Base-by-base conservation (phyloP, 2,797 vertebrate species). In the Gymnocypris eckloni region DNA sequence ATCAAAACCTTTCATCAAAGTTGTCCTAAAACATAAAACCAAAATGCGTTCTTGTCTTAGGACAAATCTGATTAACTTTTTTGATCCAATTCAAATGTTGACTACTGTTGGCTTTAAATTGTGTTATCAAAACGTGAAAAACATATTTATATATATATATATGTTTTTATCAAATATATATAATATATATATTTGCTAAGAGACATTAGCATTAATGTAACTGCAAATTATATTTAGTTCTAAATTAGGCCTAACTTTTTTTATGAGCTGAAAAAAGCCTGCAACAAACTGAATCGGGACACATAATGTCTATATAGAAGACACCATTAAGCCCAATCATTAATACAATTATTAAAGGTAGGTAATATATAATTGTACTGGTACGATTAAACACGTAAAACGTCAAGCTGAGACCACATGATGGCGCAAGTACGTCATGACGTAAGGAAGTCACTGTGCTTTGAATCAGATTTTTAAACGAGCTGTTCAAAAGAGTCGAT, bases 401-500 rank as follows among this genome's bases (percentile, higher is more conserved):
- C 6, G n/a, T 10, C 54, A n/a, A 11, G 12, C 41, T 18, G 45
- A 3, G 64, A 1, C 11, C 18, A 37, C 79, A 45, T 52, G 28
- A 52, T 33, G 15, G 13, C 25, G 22, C n/a, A 52, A 69, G 9
- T 69, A 81, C 79, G 61, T 52, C 79, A 81, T 22, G 64, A 37
- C 18, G 45, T 15, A 52, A 82, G 28, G 81, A 72, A 72, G 59
- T 82, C 69, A 43, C 22, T 59, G 22, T 39, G 20, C 66, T 52
- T 37, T 16, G 52, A 59, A 59, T 8, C 52, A 15, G 20, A 48
- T 28, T 79, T 59, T 37, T 45, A 28, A 72, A 82, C 9, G 37
- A 71, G 5, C 67, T 59, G 52, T 43, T 82, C 69, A 41, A 72
- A 59, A 71, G 81, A 82, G 54, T 5, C 81, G 81, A 82, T 7